Percentiles rank a stretch among this genome's conserved stretches.
Evolutionary conservation across 2,888 invertebrate species (phyloP).

Genomic region (Spisula subtruncata): DNA sequence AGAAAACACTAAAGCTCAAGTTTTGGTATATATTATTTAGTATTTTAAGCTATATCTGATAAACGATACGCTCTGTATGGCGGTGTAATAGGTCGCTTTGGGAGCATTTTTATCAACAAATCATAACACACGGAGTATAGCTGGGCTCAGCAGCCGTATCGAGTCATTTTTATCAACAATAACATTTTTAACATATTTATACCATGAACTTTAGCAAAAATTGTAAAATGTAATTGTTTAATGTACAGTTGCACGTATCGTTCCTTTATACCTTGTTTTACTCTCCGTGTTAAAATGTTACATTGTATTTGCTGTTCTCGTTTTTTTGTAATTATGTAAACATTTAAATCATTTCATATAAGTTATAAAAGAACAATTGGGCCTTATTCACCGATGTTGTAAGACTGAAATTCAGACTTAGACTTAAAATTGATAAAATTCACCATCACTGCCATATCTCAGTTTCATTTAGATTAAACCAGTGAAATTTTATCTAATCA

Average conservation of each 20-base stretch:
- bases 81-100: background rate
- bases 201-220: background rate
- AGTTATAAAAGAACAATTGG: too few relatives aligned
- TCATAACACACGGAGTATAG: background rate
- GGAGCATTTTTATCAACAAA: background rate
- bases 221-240: background rate
- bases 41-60: too few relatives aligned
- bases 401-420: too few relatives aligned
- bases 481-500: too few relatives aligned
- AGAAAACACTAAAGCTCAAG: too few relatives aligned
- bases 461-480: too few relatives aligned
- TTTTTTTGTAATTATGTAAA: background rate
- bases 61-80: background rate
- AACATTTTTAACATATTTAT: background rate
- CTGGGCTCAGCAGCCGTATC: background rate
- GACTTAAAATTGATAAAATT: too few relatives aligned
- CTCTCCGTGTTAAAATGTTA: background rate
- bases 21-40: too few relatives aligned
- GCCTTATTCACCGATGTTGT: too few relatives aligned
- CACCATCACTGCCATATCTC: too few relatives aligned
- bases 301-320: background rate
- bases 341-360: background rate
- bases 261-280: background rate
- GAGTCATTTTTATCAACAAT: conserved; percentile 14
- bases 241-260: background rate